These are phyloP conservation scores for Capromys pilorides DNA, from an alignment of 2,797 vertebrate genomes.

Conservation along the genomic window DNA sequence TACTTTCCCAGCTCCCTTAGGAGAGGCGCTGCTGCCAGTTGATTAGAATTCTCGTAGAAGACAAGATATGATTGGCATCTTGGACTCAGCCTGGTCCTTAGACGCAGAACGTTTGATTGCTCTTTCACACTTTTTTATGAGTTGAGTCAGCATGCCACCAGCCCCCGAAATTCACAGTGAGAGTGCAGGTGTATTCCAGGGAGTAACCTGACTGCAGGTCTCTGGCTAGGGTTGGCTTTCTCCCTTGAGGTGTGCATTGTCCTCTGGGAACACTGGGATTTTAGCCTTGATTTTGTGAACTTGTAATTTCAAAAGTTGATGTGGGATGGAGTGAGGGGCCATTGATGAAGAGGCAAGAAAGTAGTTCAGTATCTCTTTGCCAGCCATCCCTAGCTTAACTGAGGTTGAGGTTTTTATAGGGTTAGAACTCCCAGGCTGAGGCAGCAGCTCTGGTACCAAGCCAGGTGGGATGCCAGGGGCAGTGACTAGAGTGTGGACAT, in stretches of 20 bases:
- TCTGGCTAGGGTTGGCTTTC: neutral
- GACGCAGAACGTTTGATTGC: neutral
- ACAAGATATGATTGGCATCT: neutral
- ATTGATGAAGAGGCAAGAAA: neutral
- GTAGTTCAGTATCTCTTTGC: neutral
- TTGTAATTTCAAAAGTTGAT: neutral
- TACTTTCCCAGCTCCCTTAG: neutral
- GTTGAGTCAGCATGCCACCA: neutral
- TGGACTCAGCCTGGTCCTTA: neutral
- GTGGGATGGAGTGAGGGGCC: constrained; percentile 20
- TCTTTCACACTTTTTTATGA: neutral
- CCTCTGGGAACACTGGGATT: neutral
- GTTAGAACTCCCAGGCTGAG: neutral
- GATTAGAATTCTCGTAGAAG: neutral
- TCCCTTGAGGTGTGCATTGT: neutral
- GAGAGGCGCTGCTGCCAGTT: neutral
- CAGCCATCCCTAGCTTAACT: neutral
- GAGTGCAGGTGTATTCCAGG: neutral
- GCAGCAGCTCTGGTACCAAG: neutral
- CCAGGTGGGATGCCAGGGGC: neutral
- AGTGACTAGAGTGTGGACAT: neutral
- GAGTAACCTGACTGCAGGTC: neutral
- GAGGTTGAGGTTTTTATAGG: constrained; percentile 9
- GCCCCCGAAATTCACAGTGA: neutral
- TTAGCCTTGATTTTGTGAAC: constrained; percentile 37